phyloP scores from a whole-genome alignment of 2,113 vertebrate species.

The Terrapene triunguis region DNA sequence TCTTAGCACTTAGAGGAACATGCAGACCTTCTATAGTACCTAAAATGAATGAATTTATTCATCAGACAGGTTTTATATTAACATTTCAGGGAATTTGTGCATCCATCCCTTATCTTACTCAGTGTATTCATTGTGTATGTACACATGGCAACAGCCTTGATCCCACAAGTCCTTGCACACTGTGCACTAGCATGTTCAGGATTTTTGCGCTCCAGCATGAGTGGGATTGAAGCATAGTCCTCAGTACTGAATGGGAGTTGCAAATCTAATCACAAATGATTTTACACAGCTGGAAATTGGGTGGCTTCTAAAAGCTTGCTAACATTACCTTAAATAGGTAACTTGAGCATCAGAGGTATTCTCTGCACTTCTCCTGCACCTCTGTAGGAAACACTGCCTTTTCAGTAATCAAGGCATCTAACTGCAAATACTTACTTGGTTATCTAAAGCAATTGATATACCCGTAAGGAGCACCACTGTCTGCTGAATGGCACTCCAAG shows the following conservation, averaged over 20 bases:
- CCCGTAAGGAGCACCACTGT: no score
- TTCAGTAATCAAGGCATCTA: conserved; percentile 2
- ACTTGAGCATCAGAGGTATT: conserved; percentile 65
- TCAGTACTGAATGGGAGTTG: not conserved
- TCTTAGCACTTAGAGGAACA: not conserved
- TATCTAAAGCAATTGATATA: no score
- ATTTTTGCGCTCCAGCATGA: rapidly evolving
- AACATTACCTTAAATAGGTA: conserved; percentile 46
- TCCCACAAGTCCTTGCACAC: not conserved
- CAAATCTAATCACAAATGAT: not conserved
- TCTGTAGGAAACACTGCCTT: not conserved
- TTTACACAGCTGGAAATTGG: conserved; percentile 6
- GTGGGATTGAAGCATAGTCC: not conserved
- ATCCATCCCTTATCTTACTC: not conserved
- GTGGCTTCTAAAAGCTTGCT: conserved; percentile 42
- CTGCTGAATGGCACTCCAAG: not conserved
- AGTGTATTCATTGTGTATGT: not conserved
- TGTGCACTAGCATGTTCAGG: not conserved
- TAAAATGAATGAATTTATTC: conserved; percentile 27
- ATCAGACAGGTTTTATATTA: not conserved
- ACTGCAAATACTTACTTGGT: not conserved
- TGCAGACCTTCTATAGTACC: conserved; percentile 5
- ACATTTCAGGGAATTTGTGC: not conserved
- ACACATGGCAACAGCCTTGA: not conserved
- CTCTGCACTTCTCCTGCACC: not conserved